Conservation (phyloP, 2,888 invertebrate species). For the Hylaea fasciaria region DNA sequence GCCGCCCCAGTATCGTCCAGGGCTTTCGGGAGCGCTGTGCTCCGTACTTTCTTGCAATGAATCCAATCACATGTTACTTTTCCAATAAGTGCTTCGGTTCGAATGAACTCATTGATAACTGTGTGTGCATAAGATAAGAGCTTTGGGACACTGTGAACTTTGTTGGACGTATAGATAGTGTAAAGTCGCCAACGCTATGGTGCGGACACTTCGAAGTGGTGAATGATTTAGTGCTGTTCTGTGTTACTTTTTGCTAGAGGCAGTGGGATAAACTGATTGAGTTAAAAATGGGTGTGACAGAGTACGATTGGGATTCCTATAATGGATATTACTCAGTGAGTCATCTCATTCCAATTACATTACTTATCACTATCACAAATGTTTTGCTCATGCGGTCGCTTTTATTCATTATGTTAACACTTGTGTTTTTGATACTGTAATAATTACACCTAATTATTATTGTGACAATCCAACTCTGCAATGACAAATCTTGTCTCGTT, state of each 20-base stretch:
- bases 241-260: slow-evolving; percentile 52
- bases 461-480: slow-evolving; percentile 44
- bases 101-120: slow-evolving; percentile 68
- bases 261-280: slow-evolving; percentile 53
- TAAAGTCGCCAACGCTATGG: slow-evolving; percentile 48
- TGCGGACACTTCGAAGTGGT: slow-evolving; percentile 50
- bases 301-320: slow-evolving; percentile 80
- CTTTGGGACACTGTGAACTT: slow-evolving; percentile 54
- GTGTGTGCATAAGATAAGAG: slow-evolving; percentile 78
- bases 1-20: slow-evolving; percentile 78
- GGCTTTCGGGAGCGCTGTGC: slow-evolving; percentile 70
- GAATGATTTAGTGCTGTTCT: slow-evolving; percentile 59
- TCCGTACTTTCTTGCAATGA: slow-evolving; percentile 66
- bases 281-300: slow-evolving; percentile 80
- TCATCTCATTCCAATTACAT: slow-evolving; percentile 43
- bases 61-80: slow-evolving; percentile 64
- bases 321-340: slow-evolving; percentile 80
- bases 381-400: slow-evolving; percentile 27
- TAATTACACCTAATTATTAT: neutral
- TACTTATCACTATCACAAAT: slow-evolving; percentile 21
- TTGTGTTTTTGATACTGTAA: slow-evolving; percentile 1
- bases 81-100: slow-evolving; percentile 62
- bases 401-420: slow-evolving; percentile 9
- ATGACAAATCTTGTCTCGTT: slow-evolving; percentile 36
- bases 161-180: slow-evolving; percentile 52